Evolutionary conservation across 2,113 vertebrate genomes (phyloP).

Genomic region (Thunnus thynnus): DNA sequence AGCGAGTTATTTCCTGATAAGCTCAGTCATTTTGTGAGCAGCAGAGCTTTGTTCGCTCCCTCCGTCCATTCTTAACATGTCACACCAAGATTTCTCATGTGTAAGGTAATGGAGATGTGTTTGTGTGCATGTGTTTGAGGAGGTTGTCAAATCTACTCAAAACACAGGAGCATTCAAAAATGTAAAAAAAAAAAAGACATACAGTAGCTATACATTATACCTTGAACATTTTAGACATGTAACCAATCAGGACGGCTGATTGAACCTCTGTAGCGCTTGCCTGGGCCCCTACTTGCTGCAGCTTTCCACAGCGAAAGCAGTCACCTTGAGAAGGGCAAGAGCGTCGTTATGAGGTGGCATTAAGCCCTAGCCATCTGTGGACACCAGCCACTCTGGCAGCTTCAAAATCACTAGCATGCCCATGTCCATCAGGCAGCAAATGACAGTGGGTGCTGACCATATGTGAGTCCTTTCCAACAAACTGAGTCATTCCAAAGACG

Average conservation of each 20-base stretch:
- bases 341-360: slow-evolving; percentile 60
- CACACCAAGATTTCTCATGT: neutral
- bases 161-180: slow-evolving; percentile 4
- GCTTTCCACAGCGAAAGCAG: slow-evolving; percentile 43
- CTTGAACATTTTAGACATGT: slow-evolving; percentile 3
- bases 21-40: neutral
- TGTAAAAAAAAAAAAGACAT: neutral
- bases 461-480: slow-evolving; percentile 64
- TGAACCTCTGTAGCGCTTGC: neutral
- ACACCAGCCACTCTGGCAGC: slow-evolving; percentile 71
- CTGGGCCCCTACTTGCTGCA: slow-evolving; percentile 24
- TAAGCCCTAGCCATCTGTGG: slow-evolving; percentile 78
- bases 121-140: neutral
- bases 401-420: slow-evolving; percentile 60
- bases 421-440: slow-evolving; percentile 72
- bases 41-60: neutral
- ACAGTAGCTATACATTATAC: neutral
- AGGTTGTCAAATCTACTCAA: neutral
- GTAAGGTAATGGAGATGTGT: neutral
- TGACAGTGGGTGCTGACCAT: slow-evolving; percentile 68
- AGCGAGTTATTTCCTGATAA: slow-evolving; percentile 10
- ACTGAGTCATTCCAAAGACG: slow-evolving; percentile 51
- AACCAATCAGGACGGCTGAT: neutral
- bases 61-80: slow-evolving; percentile 3
- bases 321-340: slow-evolving; percentile 78